Conservation (phyloP, 53 echinoderm and acorn worm genomes). For the Zoroaster sp. region DNA sequence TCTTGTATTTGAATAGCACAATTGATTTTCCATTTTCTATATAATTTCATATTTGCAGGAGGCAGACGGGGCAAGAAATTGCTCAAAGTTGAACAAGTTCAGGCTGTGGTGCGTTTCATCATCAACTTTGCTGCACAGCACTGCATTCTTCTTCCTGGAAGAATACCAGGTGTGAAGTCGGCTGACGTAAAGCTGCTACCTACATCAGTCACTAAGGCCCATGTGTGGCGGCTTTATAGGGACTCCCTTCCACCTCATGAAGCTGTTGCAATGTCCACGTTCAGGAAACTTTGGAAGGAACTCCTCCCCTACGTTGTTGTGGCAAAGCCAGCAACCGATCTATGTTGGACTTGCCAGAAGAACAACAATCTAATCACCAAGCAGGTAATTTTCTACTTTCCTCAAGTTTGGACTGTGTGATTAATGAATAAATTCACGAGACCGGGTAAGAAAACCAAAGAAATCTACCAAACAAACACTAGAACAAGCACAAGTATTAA, state of each 20-base stretch:
- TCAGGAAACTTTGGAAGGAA: conserved; percentile 46
- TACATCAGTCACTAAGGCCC: conserved; percentile 13
- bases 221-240: conserved; percentile 45
- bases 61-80: conserved; percentile 24
- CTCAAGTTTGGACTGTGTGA: no score
- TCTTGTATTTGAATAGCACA: background rate
- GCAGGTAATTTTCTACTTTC: background rate
- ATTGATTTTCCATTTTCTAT: background rate
- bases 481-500: no score
- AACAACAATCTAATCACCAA: conserved; percentile 26
- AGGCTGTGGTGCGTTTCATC: conserved; percentile 12
- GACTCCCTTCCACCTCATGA: background rate
- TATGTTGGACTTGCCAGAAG: conserved; percentile 58
- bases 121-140: conserved; percentile 29
- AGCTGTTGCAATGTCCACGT: conserved; percentile 12
- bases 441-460: no score
- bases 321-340: conserved; percentile 44
- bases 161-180: conserved; percentile 41
- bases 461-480: no score
- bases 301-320: conserved; percentile 46
- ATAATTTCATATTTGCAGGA: background rate
- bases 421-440: no score
- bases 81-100: conserved; percentile 26
- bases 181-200: conserved; percentile 39
- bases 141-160: conserved; percentile 36